Evolutionary conservation across 2,797 vertebrate species (phyloP), one percentile per base, ranked within the genome.

Genomic region (Sebastes steindachneri): DNA sequence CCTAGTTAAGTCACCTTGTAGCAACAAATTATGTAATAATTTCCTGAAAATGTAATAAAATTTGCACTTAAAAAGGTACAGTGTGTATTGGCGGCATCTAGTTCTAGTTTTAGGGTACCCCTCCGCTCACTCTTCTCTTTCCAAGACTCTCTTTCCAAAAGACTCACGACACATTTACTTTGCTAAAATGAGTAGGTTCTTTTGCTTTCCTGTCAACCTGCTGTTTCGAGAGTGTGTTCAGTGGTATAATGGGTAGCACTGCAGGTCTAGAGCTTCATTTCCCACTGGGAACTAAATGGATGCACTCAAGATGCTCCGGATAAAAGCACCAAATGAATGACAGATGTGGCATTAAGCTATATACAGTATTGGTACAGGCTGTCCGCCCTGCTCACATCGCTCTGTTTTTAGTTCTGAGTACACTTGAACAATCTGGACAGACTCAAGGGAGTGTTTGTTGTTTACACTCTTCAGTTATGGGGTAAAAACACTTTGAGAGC

Each of bases 251-350:
- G 65, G 76, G 28, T n/a, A 23, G 62, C 67, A 51, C 70, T 48
- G 51, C 19, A 73, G 58, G 71, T 81, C 72, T 69, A 83, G 54
- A 74, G 73, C 71, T 68, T 76, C 26, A 78, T 88, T 88, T 83
- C 82, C 76, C 80, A 77, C 68, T n/a, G 55, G 75, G 75, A 76
- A 26, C 77, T 80, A 86, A 86, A 90, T 86, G 77, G 89, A 85
- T 89, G 88, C 85, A 86, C 84, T 91, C 80, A 89, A 79, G 90
- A 84, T 76, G 68, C 53, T 86, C 33, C 37, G 69, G 87, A 80
- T 90, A 86, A 91, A 89, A 89, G 83, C 88, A 57, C 41, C 65
- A 79, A 81, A 84, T 82, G 77, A 87, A 80, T 79, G 78, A 86
- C 82, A 84, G 79, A 87, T 79, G 80, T 86, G 45, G 23, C 75